Base-by-base conservation (phyloP, 2,888 invertebrate genomes). In the Pachydiplax longipennis region DNA sequence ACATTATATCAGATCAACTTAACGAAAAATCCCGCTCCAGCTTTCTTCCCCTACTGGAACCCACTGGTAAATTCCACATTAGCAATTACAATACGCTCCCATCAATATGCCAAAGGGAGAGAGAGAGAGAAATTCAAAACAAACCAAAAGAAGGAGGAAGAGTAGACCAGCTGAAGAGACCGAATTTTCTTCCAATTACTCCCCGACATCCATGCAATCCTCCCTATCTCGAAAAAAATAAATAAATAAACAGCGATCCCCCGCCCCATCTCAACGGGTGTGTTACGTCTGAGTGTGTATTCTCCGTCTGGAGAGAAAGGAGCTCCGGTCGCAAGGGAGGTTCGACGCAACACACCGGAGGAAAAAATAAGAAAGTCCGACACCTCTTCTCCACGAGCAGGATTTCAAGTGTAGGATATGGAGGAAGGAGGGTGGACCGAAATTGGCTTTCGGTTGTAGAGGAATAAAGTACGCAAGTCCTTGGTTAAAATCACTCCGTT, bases 151-250 rank as follows among this genome's bases (percentile, higher is more conserved):
- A 13, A 37, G 37, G 61, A n/a, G 61, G 40, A 40, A 87, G 83
- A 15, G 31, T 53, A 25, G 65, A 87, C 61, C 61, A 31, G 61
- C 65, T 61, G 65, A 65, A 61, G 87, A 58, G 87, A 61, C 87
- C 87, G 87, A 87, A 87, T 87, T 87, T 87, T 65, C 87, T 87
- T 87, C 87, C 87, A 87, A 87, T 87, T 87, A 87, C 87, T 87
- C 87, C 87, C 87, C 87, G 65, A 87, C 87, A 87, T 87, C 87
- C 87, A 65, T 87, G 87, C 87, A 87, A 87, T 61, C 87, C 61
- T 37, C 65, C 61, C 35, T 65, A 65, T 87, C 87, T 65, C 35
- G 31, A 22, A 10, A 18, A 37, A 87, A 87, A 35, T 58, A 61
- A 87, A 87, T 61, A 83, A 83, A 73, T 25, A 25, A 73, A 25